These are phyloP conservation scores for Ectemnius lituratus DNA, from an alignment of 2,888 invertebrate species.

Conservation along the genomic window DNA sequence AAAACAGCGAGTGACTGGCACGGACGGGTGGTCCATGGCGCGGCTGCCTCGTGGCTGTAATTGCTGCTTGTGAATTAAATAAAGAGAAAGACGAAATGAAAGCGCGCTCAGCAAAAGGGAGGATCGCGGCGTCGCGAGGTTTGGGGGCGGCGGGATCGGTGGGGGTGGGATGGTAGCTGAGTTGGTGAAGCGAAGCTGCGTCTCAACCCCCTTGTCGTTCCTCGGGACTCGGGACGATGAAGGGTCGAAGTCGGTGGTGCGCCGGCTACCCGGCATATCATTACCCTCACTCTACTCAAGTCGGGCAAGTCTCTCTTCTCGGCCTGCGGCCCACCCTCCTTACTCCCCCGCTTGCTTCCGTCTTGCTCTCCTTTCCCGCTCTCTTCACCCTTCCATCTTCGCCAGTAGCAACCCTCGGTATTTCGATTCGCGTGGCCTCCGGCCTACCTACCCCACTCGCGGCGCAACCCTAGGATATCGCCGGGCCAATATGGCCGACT, in stretches of 20 bases:
- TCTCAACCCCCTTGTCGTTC: constrained; percentile 37
- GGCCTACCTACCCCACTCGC: constrained; percentile 37
- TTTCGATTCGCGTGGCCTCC: constrained; percentile 67
- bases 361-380: constrained; percentile 58
- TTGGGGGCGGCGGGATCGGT: constrained; percentile 1
- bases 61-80: constrained; percentile 61
- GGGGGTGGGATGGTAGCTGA: constrained; percentile 44
- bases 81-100: constrained; percentile 35
- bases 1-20: too few relatives aligned
- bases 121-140: constrained; percentile 16
- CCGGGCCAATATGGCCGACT: constrained; percentile 70
- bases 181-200: constrained; percentile 47
- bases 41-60: constrained; percentile 47
- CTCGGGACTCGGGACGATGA: constrained; percentile 32
- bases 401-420: constrained; percentile 64
- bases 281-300: constrained; percentile 63
- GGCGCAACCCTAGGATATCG: constrained; percentile 23
- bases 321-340: constrained; percentile 74
- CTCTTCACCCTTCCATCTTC: constrained; percentile 73
- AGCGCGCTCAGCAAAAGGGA: constrained; percentile 18
- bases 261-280: constrained; percentile 66
- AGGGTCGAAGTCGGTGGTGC: constrained; percentile 57
- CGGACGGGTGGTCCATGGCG: too few relatives aligned
- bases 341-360: constrained; percentile 63
- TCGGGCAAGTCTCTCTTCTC: constrained; percentile 28